Evolutionary conservation across 2,888 invertebrate genomes (phyloP).

Genomic region (Thysanoteuthis rhombus): DNA sequence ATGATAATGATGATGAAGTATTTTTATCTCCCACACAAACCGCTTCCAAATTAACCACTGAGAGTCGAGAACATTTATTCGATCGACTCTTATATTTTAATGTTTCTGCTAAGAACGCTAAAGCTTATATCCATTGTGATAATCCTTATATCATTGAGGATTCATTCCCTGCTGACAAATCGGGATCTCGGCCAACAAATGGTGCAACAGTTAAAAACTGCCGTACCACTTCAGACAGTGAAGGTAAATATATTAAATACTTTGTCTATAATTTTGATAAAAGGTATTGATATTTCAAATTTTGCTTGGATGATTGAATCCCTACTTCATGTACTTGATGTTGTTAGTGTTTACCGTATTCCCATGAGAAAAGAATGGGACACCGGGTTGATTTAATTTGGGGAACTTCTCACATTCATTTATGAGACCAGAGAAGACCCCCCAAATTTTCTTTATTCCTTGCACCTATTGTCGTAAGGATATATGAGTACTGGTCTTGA

Average conservation of each 20-base stretch:
- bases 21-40: conserved; percentile 42
- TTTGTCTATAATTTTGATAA: not conserved
- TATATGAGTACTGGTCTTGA: too few species aligned
- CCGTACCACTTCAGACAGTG: conserved; percentile 35
- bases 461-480: too few species aligned
- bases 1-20: conserved; percentile 46
- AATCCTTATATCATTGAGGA: conserved; percentile 44
- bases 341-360: too few species aligned
- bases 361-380: too few species aligned
- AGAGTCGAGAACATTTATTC: conserved; percentile 45
- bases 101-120: conserved; percentile 50
- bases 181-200: conserved; percentile 28
- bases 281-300: not conserved
- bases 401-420: too few species aligned
- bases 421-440: too few species aligned
- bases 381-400: too few species aligned
- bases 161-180: conserved; percentile 38
- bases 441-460: too few species aligned
- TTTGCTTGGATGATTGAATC: not conserved
- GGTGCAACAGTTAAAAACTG: conserved; percentile 21
- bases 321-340: not conserved
- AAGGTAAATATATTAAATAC: conserved; percentile 24
- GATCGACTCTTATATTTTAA: conserved; percentile 42
- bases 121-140: conserved; percentile 48
- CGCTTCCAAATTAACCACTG: conserved; percentile 45